phyloP scores from a whole-genome alignment of 1,140 invertebrate species.

The Rhyacophila brunnea region DNA sequence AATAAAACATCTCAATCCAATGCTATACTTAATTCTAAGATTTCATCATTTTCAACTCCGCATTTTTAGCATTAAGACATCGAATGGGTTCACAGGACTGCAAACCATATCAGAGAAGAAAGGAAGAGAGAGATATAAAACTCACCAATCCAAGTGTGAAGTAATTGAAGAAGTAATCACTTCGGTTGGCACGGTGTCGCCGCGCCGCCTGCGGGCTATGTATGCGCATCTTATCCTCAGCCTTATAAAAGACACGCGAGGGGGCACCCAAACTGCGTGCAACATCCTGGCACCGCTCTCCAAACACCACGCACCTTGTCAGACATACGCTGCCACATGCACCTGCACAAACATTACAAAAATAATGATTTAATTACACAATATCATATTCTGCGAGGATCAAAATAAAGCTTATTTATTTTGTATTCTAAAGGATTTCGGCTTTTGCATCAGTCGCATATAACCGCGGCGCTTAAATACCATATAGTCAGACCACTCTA shows the following conservation, averaged over 20 bases:
- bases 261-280: conserved; percentile 70
- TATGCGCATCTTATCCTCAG: conserved; percentile 98
- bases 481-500: neutral
- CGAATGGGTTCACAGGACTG: no score
- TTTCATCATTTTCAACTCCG: no score
- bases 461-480: no score
- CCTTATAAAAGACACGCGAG: conserved; percentile 87
- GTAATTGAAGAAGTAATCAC: conserved; percentile 97
- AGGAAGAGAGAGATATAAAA: no score
- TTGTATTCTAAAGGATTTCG: no score
- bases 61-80: no score
- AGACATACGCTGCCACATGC: conserved; percentile 52
- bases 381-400: no score
- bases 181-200: conserved; percentile 69
- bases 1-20: no score
- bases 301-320: conserved; percentile 71
- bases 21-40: no score
- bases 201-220: conserved; percentile 83
- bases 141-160: conserved; percentile 90
- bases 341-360: conserved; percentile 38
- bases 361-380: neutral
- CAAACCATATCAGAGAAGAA: no score
- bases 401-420: no score
- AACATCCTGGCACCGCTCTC: conserved; percentile 84
- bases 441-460: no score